phyloP scores from a whole-genome alignment of 1,140 invertebrate genomes.

The Drosophila funebris region DNA sequence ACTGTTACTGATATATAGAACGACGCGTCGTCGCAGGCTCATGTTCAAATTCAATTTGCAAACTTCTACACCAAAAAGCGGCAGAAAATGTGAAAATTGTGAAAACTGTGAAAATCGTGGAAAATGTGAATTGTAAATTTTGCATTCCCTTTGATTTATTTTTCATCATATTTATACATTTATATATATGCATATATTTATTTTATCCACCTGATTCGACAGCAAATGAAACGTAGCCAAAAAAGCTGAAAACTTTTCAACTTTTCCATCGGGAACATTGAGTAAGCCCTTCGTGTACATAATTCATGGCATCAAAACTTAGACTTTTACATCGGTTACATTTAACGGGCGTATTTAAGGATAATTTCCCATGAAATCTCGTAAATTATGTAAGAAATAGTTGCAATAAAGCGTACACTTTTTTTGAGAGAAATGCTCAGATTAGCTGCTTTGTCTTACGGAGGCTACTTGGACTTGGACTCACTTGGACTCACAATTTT shows the following conservation, averaged over 20 bases:
- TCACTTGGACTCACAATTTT: too few species aligned
- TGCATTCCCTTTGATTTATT: conserved; percentile 9
- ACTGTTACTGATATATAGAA: conserved; percentile 1
- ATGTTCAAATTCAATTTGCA: conserved; percentile 33
- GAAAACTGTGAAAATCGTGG: background rate
- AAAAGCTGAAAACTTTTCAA: background rate
- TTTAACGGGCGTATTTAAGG: too few species aligned
- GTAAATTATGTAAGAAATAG: background rate
- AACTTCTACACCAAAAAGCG: background rate
- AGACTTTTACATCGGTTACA: too few species aligned
- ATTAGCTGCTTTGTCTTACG: too few species aligned
- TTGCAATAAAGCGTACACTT: too few species aligned
- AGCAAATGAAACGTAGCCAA: background rate
- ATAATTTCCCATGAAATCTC: too few species aligned
- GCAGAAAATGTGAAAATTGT: too few species aligned
- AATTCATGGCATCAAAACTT: background rate
- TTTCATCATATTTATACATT: background rate
- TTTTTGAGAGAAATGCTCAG: too few species aligned
- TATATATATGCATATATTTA: background rate
- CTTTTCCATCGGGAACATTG: background rate
- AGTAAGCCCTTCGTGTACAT: background rate
- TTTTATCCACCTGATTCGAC: background rate
- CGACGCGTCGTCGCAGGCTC: background rate
- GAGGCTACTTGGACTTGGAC: too few species aligned
- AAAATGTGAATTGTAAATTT: conserved; percentile 21